These are phyloP conservation scores for Pseudococcus viburni DNA, from an alignment of 2,888 invertebrate genomes.

Conservation along the genomic window DNA sequence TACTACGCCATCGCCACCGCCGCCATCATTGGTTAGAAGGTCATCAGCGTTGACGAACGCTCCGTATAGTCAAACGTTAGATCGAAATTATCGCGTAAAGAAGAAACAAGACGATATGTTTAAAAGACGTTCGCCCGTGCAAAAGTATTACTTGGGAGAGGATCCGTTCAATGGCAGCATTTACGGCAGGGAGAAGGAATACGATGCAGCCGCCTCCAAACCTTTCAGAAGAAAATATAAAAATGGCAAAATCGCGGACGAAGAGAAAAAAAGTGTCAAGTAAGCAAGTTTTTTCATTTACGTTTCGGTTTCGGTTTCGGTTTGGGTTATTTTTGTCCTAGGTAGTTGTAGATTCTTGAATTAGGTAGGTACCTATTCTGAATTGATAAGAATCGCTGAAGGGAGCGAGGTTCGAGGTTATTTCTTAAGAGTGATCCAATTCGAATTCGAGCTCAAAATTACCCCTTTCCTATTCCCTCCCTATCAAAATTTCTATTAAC, in stretches of 20 bases:
- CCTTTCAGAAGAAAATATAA: conserved; percentile 70
- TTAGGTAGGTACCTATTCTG: too few relatives aligned
- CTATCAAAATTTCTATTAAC: too few relatives aligned
- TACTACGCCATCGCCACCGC: conserved; percentile 73
- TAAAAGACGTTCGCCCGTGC: conserved; percentile 72
- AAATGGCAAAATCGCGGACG: conserved; percentile 61
- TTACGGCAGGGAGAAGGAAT: conserved; percentile 88
- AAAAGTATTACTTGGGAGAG: conserved; percentile 88
- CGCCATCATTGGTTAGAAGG: conserved; percentile 70
- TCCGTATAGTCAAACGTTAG: conserved; percentile 63
- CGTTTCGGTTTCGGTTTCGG: background rate
- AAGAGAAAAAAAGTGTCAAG: conserved; percentile 60
- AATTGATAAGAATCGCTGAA: too few relatives aligned
- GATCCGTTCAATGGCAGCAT: conserved; percentile 88
- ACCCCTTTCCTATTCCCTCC: too few relatives aligned
- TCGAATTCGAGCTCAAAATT: too few relatives aligned
- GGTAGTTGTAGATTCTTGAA: too few relatives aligned
- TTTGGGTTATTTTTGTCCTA: too few relatives aligned
- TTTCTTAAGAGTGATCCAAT: too few relatives aligned
- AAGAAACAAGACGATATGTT: conserved; percentile 55
- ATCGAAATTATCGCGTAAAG: conserved; percentile 65
- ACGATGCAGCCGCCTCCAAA: conserved; percentile 77
- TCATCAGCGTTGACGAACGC: conserved; percentile 63
- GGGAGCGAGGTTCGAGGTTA: too few relatives aligned
- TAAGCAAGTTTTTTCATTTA: conserved; percentile 26